Conservation (phyloP, 2,888 invertebrate genomes). For the Nezara viridula region DNA sequence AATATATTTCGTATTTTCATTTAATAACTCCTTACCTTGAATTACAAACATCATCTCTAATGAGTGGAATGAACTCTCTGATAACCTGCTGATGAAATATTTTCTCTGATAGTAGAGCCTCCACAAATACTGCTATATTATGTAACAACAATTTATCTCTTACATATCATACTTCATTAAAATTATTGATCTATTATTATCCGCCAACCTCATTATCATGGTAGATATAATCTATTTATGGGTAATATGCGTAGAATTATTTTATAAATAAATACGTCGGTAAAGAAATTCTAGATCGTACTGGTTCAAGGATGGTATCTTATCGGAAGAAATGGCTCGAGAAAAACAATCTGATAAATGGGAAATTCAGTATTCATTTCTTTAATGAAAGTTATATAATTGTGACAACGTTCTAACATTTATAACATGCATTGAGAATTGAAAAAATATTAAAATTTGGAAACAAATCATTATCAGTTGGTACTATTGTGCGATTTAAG, state of each 20-base stretch:
- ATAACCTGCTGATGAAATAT: background rate
- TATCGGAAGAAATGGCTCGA: background rate
- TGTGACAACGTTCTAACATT: too few species aligned
- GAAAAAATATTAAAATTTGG: too few species aligned
- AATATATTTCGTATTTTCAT: too few species aligned
- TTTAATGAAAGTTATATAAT: too few species aligned
- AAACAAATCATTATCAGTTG: too few species aligned
- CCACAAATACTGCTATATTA: background rate
- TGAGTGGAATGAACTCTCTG: background rate
- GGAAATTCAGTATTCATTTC: background rate
- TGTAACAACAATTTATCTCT: conserved; percentile 16
- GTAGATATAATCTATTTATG: background rate
- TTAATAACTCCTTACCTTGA: too few species aligned
- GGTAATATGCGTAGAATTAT: background rate
- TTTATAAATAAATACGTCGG: background rate
- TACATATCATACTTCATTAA: background rate
- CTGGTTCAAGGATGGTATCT: background rate
- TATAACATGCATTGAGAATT: too few species aligned
- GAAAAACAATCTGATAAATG: too few species aligned
- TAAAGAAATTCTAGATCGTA: background rate
- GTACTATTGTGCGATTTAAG: too few species aligned
- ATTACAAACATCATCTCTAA: too few species aligned
- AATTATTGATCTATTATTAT: conserved; percentile 31
- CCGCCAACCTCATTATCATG: background rate
- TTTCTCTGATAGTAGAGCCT: background rate